Evolutionary conservation across 2,113 vertebrate genomes (phyloP).

Genomic region (Calypte anna): DNA sequence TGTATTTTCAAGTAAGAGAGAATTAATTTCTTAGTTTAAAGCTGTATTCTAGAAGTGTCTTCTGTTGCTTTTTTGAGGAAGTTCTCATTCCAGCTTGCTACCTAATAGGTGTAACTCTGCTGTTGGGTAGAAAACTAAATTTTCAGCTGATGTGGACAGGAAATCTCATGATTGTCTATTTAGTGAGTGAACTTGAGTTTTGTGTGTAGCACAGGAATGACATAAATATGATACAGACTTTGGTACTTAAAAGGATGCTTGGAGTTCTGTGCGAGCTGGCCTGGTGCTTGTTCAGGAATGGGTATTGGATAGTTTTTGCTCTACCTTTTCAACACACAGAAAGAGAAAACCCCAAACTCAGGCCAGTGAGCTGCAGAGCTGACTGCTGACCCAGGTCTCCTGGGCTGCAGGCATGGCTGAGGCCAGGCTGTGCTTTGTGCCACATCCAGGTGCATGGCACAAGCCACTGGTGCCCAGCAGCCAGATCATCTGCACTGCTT

Average conservation of each 20-base stretch:
- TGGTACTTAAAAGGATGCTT: background rate
- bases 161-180: background rate
- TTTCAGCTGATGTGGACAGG: background rate
- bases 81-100: background rate
- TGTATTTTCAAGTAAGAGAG: background rate
- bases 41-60: background rate
- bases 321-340: background rate
- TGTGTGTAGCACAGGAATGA: background rate
- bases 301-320: background rate
- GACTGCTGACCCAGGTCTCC: accelerated
- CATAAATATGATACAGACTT: background rate
- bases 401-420: accelerated
- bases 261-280: background rate
- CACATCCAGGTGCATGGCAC: accelerated
- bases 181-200: background rate
- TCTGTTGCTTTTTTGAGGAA: background rate
- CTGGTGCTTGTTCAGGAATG: background rate
- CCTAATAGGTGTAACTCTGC: background rate
- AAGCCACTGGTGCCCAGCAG: accelerated
- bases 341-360: background rate
- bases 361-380: background rate
- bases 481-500: background rate
- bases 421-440: background rate
- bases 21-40: background rate
- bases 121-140: background rate